Percentiles rank a stretch among this genome's conserved stretches.
These are phyloP conservation scores for Hyppa rectilinea DNA, from an alignment of 2,888 invertebrate genomes.

Conservation along the genomic window DNA sequence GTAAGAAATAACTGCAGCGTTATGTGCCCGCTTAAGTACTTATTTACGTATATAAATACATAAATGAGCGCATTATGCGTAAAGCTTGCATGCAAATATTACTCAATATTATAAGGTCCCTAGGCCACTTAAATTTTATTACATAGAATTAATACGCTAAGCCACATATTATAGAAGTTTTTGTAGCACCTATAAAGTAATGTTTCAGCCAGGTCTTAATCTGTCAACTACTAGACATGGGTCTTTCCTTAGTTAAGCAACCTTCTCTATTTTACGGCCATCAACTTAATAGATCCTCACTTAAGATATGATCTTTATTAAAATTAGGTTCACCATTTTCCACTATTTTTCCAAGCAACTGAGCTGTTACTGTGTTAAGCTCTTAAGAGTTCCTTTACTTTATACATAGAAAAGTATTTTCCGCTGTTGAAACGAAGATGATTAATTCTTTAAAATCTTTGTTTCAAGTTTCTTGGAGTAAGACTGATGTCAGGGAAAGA, in stretches of 20 bases:
- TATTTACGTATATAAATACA: conserved; percentile 17
- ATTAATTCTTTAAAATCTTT: background rate
- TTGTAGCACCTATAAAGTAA: background rate
- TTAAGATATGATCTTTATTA: conserved; percentile 19
- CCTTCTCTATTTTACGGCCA: background rate
- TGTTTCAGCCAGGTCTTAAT: conserved; percentile 16
- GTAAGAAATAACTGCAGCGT: conserved; percentile 42
- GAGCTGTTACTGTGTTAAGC: background rate
- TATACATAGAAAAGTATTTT: background rate
- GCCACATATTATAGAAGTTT: background rate
- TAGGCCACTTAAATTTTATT: background rate
- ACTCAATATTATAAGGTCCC: background rate
- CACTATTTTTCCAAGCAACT: conserved; percentile 14
- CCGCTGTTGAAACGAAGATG: background rate
- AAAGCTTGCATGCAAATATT: conserved; percentile 4
- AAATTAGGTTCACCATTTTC: background rate
- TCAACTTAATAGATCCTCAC: background rate
- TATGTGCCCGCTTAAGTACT: conserved; percentile 38
- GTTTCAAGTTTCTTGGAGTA: conserved; percentile 10
- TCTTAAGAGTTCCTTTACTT: background rate
- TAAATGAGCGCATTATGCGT: conserved; percentile 13
- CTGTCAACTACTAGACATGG: conserved; percentile 34
- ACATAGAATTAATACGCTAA: background rate
- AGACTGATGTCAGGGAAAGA: background rate
- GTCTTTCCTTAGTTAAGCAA: background rate